phyloP scores from a whole-genome alignment of 1,140 invertebrate genomes.

The Diabrotica undecimpunctata region DNA sequence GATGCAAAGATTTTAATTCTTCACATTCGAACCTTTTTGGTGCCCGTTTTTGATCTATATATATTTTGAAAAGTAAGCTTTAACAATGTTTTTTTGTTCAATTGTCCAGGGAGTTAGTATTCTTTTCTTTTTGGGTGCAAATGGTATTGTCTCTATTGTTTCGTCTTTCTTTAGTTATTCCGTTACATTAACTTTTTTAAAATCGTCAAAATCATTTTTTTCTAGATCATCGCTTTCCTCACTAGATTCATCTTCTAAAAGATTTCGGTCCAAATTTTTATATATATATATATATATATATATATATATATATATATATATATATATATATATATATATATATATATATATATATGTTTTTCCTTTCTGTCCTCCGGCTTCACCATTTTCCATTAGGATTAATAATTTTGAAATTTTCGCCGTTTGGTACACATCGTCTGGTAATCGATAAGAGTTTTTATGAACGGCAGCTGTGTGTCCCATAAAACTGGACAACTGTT shows the following conservation, averaged over 20 bases:
- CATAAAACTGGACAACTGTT: slow-evolving; percentile 43
- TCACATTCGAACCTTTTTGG: slow-evolving; percentile 16
- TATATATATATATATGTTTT: slow-evolving; percentile 43
- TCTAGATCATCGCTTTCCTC: not conserved
- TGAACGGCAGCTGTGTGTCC: slow-evolving; percentile 30
- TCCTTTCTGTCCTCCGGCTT: slow-evolving; percentile 36
- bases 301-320: too few relatives aligned
- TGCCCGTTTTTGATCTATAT: slow-evolving; percentile 8
- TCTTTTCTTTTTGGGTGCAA: not conserved
- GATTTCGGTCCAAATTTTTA: slow-evolving; percentile 36
- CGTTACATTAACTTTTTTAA: not conserved
- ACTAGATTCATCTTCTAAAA: slow-evolving; percentile 16
- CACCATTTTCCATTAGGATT: slow-evolving; percentile 30
- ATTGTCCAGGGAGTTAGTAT: slow-evolving; percentile 5
- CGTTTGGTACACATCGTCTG: slow-evolving; percentile 26
- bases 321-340: too few relatives aligned
- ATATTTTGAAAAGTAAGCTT: slow-evolving; percentile 12
- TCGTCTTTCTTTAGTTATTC: slow-evolving; percentile 1
- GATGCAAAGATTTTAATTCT: slow-evolving; percentile 8
- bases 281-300: too few relatives aligned
- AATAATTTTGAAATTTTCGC: slow-evolving; percentile 27
- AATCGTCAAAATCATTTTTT: not conserved
- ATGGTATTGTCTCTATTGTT: not conserved
- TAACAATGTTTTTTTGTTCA: slow-evolving; percentile 12
- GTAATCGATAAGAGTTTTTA: slow-evolving; percentile 23